Percentiles rank a stretch among this genome's conserved stretches.
Conservation (phyloP, 2,113 vertebrate genomes). For the Romanogobio albipinnatus region DNA sequence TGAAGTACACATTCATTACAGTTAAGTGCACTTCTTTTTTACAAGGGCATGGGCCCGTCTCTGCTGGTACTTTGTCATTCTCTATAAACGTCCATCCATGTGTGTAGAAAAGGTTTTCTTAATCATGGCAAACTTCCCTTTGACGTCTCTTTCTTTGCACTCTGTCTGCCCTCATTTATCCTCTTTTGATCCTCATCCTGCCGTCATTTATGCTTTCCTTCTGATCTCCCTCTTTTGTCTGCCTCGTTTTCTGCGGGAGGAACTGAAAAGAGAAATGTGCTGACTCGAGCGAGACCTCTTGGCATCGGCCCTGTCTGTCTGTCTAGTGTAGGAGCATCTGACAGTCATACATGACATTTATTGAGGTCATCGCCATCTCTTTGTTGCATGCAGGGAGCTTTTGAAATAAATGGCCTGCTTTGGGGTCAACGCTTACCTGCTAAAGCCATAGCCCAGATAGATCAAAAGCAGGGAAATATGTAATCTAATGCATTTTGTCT, state of each 20-base stretch:
- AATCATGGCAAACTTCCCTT: background rate
- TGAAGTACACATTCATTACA: background rate
- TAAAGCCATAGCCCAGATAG: constrained; percentile 1
- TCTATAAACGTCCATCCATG: background rate
- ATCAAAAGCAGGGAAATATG: background rate
- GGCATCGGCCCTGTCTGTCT: constrained; percentile 21
- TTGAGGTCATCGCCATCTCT: background rate
- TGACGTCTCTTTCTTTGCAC: background rate
- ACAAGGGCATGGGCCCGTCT: background rate
- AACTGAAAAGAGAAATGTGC: constrained; percentile 56
- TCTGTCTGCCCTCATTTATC: constrained; percentile 36
- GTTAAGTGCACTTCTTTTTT: background rate
- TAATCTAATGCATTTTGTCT: constrained; percentile 28
- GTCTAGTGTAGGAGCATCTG: background rate
- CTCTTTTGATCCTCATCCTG: constrained; percentile 24
- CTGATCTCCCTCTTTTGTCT: constrained; percentile 49
- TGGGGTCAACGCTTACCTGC: constrained; percentile 16
- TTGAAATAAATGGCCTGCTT: background rate
- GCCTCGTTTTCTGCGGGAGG: constrained; percentile 29
- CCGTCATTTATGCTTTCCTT: constrained; percentile 26
- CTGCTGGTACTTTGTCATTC: background rate
- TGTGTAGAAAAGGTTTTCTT: background rate
- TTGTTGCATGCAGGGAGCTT: background rate
- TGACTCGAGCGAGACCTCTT: constrained; percentile 54
- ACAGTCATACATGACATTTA: constrained; percentile 32